These are phyloP conservation scores for Cynopterus brachyotis DNA, from an alignment of 2,113 vertebrate genomes.

Conservation along the genomic window DNA sequence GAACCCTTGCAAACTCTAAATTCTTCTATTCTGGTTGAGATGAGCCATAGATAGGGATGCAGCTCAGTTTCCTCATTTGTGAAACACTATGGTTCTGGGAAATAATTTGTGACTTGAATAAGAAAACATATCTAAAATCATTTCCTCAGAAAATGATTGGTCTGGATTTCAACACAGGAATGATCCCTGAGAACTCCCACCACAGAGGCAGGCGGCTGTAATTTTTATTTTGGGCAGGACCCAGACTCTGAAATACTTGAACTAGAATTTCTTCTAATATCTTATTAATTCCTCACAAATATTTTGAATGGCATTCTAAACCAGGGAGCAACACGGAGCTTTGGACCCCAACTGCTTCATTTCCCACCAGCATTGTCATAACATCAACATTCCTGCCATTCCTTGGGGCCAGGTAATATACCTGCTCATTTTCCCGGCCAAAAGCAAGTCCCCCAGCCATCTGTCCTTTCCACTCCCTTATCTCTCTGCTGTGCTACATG, in stretches of 20 bases:
- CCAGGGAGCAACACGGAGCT: not conserved
- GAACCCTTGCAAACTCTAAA: not conserved
- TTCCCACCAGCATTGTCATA: not conserved
- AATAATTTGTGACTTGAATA: not conserved
- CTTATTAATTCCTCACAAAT: not conserved
- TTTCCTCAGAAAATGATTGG: not conserved
- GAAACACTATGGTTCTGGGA: not conserved
- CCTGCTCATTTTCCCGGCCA: not conserved
- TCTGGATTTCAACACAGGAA: not conserved
- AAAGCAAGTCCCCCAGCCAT: not conserved
- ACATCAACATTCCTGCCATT: not conserved
- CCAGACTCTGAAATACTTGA: not conserved
- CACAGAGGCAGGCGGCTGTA: not conserved
- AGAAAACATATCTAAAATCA: not conserved
- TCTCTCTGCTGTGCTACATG: rapidly evolving
- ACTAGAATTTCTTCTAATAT: not conserved
- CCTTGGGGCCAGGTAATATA: not conserved
- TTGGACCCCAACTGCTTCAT: not conserved
- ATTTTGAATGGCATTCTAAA: not conserved
- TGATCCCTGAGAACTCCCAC: not conserved
- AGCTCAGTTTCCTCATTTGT: not conserved
- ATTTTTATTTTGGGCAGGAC: not conserved
- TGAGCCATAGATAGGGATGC: not conserved
- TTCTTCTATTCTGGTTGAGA: not conserved
- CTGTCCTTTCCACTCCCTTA: not conserved